Evolutionary conservation across 2,797 vertebrate genomes (phyloP).

Genomic region (Danio kyathit): DNA sequence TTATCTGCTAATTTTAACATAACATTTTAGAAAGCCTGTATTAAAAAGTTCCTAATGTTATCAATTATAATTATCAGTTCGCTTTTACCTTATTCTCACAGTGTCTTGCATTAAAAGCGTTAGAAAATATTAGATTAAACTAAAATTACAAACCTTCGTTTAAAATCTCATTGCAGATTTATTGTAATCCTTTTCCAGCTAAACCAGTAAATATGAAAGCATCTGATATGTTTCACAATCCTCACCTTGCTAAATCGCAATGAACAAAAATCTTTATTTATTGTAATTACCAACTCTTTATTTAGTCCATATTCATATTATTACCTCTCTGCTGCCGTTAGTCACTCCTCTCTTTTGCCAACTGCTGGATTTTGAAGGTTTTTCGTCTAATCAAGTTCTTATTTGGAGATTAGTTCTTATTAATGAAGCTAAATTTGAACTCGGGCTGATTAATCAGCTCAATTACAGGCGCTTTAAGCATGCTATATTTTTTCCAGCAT

Average conservation of each 20-base stretch:
- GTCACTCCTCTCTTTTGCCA: slow-evolving; percentile 22
- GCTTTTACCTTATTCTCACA: no score
- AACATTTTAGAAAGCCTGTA: no score
- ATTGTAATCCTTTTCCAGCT: neutral
- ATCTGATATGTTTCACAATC: neutral
- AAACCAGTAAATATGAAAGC: neutral
- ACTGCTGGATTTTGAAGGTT: slow-evolving; percentile 30
- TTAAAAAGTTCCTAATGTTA: no score
- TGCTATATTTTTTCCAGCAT: slow-evolving; percentile 42
- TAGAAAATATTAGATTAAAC: no score
- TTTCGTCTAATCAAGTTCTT: slow-evolving; percentile 44
- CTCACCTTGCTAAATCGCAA: neutral
- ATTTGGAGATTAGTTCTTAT: slow-evolving; percentile 51
- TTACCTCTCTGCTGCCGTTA: slow-evolving; percentile 15
- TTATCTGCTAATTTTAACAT: no score
- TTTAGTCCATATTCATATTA: neutral
- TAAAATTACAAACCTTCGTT: no score
- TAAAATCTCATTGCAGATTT: no score
- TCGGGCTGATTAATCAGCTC: slow-evolving; percentile 49
- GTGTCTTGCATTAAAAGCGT: no score
- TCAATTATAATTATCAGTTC: no score
- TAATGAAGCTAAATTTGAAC: slow-evolving; percentile 49
- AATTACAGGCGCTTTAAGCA: slow-evolving; percentile 51
- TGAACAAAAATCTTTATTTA: neutral
- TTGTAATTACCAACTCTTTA: slow-evolving; percentile 1